Conservation (phyloP, 1,140 invertebrate genomes). For the Cepaea nemoralis region DNA sequence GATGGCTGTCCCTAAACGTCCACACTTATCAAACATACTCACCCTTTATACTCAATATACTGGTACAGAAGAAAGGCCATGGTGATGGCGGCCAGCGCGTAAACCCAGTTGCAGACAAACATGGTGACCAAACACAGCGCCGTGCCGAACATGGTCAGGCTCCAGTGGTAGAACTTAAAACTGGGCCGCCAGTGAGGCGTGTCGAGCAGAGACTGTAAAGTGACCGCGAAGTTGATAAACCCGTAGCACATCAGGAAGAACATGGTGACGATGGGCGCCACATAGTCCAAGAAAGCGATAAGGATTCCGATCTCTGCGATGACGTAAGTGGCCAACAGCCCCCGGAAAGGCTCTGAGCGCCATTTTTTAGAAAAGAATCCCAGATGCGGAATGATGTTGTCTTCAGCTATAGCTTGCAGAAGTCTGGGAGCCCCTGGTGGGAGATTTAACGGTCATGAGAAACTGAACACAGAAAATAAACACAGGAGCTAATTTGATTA, state of each 20-base stretch:
- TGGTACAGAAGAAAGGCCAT: constrained; percentile 97
- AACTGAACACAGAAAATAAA: no score
- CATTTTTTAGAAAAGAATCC: constrained; percentile 90
- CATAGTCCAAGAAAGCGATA: constrained; percentile 76
- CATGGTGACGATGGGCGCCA: constrained; percentile 75
- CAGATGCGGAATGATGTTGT: constrained; percentile 95
- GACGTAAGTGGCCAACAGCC: constrained; percentile 86
- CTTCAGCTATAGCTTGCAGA: constrained; percentile 94
- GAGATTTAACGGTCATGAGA: no score
- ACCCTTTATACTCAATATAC: constrained; percentile 99
- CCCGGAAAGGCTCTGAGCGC: constrained; percentile 92
- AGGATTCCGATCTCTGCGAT: constrained; percentile 97
- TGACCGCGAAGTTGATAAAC: constrained; percentile 81
- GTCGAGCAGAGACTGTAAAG: constrained; percentile 79
- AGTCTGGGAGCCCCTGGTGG: constrained; percentile 75
- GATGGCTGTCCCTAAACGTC: no score
- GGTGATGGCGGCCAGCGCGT: constrained; percentile 92
- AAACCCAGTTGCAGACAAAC: constrained; percentile 99
- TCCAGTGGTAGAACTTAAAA: constrained; percentile 98
- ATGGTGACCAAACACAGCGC: constrained; percentile 95
- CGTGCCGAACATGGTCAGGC: constrained; percentile 89
- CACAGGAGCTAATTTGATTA: no score
- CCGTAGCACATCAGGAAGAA: constrained; percentile 99
- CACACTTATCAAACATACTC: constrained; percentile 71
- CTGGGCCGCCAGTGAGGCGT: constrained; percentile 98